Percentiles rank a stretch among this genome's conserved stretches.
Conservation (phyloP, 2,113 vertebrate genomes). For the Alligator mississippiensis region DNA sequence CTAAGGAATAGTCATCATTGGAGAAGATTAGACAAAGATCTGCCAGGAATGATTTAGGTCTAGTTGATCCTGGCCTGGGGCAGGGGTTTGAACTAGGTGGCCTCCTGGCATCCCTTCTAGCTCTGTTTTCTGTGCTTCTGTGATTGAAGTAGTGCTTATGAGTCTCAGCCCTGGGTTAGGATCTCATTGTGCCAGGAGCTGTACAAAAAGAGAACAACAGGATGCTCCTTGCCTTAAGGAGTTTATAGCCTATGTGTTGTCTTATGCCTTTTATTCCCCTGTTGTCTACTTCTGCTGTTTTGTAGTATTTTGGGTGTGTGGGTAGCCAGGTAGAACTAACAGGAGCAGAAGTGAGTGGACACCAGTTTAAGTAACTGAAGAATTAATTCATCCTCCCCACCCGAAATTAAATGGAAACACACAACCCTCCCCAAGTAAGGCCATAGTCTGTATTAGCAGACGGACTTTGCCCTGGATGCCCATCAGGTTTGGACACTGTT, state of each 20-base stretch:
- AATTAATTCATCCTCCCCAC: not conserved
- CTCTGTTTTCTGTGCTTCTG: too few species aligned
- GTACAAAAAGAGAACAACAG: not conserved
- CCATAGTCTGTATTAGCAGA: not conserved
- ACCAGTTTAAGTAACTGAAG: not conserved
- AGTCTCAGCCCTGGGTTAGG: not conserved
- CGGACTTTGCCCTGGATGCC: not conserved
- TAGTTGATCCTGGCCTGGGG: too few species aligned
- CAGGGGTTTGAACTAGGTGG: too few species aligned
- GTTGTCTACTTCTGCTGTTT: not conserved
- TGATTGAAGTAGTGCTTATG: not conserved
- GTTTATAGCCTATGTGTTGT: not conserved
- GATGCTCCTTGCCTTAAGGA: not conserved
- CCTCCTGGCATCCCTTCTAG: too few species aligned
- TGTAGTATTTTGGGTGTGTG: not conserved
- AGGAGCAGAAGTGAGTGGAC: not conserved
- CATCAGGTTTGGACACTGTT: not conserved
- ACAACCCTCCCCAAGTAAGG: not conserved
- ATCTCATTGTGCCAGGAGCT: not conserved
- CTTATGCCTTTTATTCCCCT: not conserved
- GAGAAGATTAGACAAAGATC: too few species aligned
- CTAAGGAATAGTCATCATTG: too few species aligned
- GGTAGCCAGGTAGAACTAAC: not conserved
- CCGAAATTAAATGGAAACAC: not conserved
- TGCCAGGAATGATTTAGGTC: too few species aligned